phyloP scores from a whole-genome alignment of 2,888 invertebrate species.

The Synanthedon tipuliformis region DNA sequence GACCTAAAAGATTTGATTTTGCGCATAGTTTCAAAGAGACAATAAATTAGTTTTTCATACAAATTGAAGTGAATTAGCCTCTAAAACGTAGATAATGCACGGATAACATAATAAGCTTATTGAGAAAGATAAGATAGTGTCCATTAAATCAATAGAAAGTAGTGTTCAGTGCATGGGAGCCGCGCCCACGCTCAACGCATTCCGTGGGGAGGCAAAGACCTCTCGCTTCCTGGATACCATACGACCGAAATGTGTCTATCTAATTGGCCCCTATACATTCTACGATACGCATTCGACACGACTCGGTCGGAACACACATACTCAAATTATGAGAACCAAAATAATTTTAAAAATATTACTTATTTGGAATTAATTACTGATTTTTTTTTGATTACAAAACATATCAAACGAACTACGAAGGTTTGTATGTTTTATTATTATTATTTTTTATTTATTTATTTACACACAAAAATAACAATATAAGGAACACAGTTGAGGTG shows the following conservation, averaged over 20 bases:
- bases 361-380: too few relatives aligned
- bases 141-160: constrained; percentile 67
- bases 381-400: too few relatives aligned
- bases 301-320: too few relatives aligned
- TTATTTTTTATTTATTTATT: too few relatives aligned
- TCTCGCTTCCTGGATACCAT: constrained; percentile 58
- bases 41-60: background rate
- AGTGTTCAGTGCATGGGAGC: constrained; percentile 38
- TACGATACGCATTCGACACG: background rate
- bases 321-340: too few relatives aligned
- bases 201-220: constrained; percentile 66
- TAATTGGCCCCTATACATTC: constrained; percentile 1
- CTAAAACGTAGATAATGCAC: constrained; percentile 27
- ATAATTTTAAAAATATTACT: too few relatives aligned
- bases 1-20: too few relatives aligned
- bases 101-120: constrained; percentile 40
- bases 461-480: too few relatives aligned
- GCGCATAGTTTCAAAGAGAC: constrained; percentile 8
- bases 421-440: too few relatives aligned
- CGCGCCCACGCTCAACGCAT: constrained; percentile 52
- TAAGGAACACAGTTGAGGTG: too few relatives aligned
- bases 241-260: constrained; percentile 9
- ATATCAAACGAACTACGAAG: too few relatives aligned
- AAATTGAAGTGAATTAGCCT: background rate
- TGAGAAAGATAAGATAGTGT: constrained; percentile 61